Evolutionary conservation across 2,113 vertebrate genomes (phyloP), one percentile per base, ranked within the genome.

Genomic region (Heliornis fulica): DNA sequence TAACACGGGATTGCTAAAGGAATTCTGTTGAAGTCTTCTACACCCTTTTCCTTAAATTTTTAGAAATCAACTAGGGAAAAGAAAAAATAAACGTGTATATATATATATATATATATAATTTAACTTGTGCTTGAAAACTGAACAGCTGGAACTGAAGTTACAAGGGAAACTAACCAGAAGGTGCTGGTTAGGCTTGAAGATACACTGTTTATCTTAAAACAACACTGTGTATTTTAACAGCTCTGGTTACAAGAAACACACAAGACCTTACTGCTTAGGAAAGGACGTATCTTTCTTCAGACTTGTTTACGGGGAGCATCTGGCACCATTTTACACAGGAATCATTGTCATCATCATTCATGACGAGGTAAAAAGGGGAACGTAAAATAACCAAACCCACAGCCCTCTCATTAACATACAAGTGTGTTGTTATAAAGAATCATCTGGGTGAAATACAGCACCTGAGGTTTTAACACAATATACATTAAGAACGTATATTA

Each of bases 281-380:
- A 43, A 66, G 16, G 43, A 28, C 34, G 46, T 17, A 41, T 5
- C 32, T 78, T 45, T 36, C 76, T 46, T 32, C 57, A 1, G 3
- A 29, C 40, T 41, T 38, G 45, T 40, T 63, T 45, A 23, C 45
- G 11, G 17, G 7, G 14, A 32, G 20, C 18, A 11, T 29, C 34
- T 46, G 40, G 17, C 46, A 63, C 17, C 20, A 19, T 23, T n/a
- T 56, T 23, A 45, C 54, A 53, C 18, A 22, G 20, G 20, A 53
- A 38, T 6, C 4, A 29, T 20, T 69, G 86, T 38, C 22, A 53
- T 26, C 23, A 4, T 59, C 45, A 28, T 13, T 14, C 53, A 29
- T 0, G 1, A 59, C 3, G 8, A 41, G 40, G 8, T 8, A 74
- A 43, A 5, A 43, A 3, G 4, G 4, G 22, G 31, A 2, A 10